phyloP scores from a whole-genome alignment of 1,140 invertebrate species.

The Monomorium pharaonis region DNA sequence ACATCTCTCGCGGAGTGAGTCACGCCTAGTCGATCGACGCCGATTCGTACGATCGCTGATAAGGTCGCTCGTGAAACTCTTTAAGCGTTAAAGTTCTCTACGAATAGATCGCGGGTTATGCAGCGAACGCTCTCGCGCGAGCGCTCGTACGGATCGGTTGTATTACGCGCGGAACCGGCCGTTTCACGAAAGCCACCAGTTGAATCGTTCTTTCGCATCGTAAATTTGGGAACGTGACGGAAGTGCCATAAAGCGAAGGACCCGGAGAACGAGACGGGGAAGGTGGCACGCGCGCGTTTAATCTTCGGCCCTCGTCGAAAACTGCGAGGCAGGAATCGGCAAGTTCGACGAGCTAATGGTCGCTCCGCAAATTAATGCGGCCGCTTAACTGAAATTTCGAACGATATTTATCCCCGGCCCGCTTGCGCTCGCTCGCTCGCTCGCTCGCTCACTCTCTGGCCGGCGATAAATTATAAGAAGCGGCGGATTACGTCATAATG shows the following conservation, averaged over 20 bases:
- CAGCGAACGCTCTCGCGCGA: no score
- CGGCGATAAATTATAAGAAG: slow-evolving; percentile 57
- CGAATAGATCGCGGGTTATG: background rate
- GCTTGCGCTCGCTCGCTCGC: background rate
- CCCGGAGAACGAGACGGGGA: background rate
- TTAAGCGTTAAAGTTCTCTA: background rate
- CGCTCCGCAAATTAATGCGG: slow-evolving; percentile 48
- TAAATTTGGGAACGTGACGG: slow-evolving; percentile 50
- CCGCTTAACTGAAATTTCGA: slow-evolving; percentile 57
- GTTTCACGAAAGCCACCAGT: slow-evolving; percentile 38
- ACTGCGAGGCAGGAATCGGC: slow-evolving; percentile 37
- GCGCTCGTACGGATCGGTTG: slow-evolving; percentile 2
- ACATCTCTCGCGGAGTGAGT: slow-evolving; percentile 41
- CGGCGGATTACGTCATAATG: slow-evolving; percentile 57
- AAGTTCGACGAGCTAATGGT: slow-evolving; percentile 56
- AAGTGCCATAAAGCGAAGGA: slow-evolving; percentile 38
- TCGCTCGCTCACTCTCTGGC: background rate
- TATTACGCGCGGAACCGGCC: background rate
- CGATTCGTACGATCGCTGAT: slow-evolving; percentile 33
- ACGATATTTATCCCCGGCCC: slow-evolving; percentile 43
- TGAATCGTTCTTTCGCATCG: slow-evolving; percentile 46
- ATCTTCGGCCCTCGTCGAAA: slow-evolving; percentile 36
- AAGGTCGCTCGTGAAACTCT: slow-evolving; percentile 40
- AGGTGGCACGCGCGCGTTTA: slow-evolving; percentile 20
- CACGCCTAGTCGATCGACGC: slow-evolving; percentile 43